Conservation (phyloP, 1,140 invertebrate genomes). For the Penaeus indicus region DNA sequence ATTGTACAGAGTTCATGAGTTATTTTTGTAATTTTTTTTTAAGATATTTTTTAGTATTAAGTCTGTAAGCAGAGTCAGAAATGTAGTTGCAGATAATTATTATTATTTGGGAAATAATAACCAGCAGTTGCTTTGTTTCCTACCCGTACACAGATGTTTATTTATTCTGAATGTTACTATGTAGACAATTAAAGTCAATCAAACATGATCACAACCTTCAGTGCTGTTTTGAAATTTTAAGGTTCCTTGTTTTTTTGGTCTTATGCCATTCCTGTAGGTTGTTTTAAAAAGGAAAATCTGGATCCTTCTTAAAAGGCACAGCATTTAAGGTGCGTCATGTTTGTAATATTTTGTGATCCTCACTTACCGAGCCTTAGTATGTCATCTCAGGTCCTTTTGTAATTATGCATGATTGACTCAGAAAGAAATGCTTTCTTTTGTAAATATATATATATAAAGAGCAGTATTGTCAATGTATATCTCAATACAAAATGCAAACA, state of each 20-base stretch:
- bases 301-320: not conserved
- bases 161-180: constrained; percentile 42
- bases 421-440: constrained; percentile 11
- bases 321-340: constrained; percentile 52
- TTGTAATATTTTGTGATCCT: constrained; percentile 37
- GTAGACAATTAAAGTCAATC: constrained; percentile 45
- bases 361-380: constrained; percentile 50
- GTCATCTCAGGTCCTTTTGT: constrained; percentile 44
- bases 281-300: no score
- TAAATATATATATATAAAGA: constrained; percentile 32
- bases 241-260: not conserved
- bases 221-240: constrained; percentile 7
- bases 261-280: not conserved
- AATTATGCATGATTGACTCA: constrained; percentile 55
- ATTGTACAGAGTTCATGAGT: constrained; percentile 28
- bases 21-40: constrained; percentile 40
- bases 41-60: constrained; percentile 45
- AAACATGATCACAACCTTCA: constrained; percentile 46
- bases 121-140: constrained; percentile 42
- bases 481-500: constrained; percentile 35
- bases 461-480: constrained; percentile 47
- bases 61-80: constrained; percentile 45
- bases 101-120: constrained; percentile 32
- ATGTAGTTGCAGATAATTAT: constrained; percentile 51
- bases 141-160: constrained; percentile 38